Conservation (phyloP, 2,797 vertebrate genomes). For the Trichosurus vulpecula region DNA sequence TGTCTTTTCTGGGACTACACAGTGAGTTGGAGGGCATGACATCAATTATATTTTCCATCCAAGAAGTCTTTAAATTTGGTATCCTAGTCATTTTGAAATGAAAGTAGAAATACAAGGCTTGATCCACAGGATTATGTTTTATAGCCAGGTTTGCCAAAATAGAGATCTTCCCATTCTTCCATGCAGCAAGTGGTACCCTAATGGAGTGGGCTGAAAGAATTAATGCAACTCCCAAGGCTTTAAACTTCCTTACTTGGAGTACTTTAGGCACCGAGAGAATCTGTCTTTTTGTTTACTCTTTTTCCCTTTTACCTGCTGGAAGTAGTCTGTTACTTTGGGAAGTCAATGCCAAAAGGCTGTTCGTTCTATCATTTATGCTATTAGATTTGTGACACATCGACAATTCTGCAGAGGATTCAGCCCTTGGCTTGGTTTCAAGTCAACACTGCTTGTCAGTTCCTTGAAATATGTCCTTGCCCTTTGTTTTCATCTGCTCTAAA, state of each 20-base stretch:
- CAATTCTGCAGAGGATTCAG: slow-evolving; percentile 1
- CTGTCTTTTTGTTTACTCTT: not conserved
- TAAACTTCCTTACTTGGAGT: not conserved
- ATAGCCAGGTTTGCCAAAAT: not conserved
- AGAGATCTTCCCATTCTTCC: not conserved
- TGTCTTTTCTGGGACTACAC: not conserved
- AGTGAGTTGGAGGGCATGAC: not conserved
- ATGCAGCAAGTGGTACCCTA: not conserved
- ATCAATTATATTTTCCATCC: not conserved
- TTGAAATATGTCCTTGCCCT: not conserved
- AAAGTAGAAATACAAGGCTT: not conserved
- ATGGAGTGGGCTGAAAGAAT: not conserved
- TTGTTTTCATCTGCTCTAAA: not conserved
- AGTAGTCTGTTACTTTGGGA: not conserved
- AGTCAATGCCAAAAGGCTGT: not conserved
- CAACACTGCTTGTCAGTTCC: not conserved
- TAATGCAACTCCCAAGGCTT: not conserved
- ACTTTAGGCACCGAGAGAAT: not conserved
- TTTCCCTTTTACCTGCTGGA: not conserved
- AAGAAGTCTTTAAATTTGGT: not conserved
- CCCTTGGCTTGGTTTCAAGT: not conserved
- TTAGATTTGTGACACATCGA: not conserved
- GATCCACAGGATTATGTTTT: not conserved
- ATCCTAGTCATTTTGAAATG: not conserved
- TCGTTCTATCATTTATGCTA: not conserved